A percentile compares a stretch with the other conserved stretches of the same genome.
Evolutionary conservation across 2,113 vertebrate genomes (phyloP).

Genomic region (Pluvialis apricaria): DNA sequence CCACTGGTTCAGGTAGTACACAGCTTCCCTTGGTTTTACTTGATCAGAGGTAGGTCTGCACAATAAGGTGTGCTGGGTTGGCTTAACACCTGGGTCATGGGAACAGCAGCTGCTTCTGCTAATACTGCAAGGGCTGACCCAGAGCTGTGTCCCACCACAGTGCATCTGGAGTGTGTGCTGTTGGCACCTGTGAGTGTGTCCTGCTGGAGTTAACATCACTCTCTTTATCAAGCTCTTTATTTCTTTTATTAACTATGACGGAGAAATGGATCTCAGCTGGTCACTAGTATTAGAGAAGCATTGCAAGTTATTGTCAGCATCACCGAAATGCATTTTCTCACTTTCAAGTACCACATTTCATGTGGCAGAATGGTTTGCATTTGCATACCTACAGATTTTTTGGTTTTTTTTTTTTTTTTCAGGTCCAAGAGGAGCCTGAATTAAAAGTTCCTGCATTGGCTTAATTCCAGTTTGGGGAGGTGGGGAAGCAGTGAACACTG

Average conservation of each 20-base stretch:
- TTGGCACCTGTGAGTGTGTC: not conserved
- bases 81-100: not conserved
- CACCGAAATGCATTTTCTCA: not conserved
- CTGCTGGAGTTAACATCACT: not conserved
- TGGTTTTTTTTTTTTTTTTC: not conserved
- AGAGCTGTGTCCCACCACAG: not conserved
- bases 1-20: not conserved
- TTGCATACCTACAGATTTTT: not conserved
- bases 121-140: too few species aligned
- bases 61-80: not conserved
- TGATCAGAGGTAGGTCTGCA: not conserved
- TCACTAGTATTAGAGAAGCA: not conserved
- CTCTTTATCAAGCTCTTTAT: not conserved
- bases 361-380: not conserved
- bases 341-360: not conserved
- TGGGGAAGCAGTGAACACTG: not conserved
- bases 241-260: not conserved
- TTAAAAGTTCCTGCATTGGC: not conserved
- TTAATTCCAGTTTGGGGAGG: not conserved
- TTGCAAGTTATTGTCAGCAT: not conserved
- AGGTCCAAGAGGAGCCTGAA: not conserved
- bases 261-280: not conserved
- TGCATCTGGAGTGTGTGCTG: rapidly evolving
- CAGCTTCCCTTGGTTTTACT: not conserved
- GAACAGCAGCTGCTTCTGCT: not conserved